Conservation (phyloP, 1,140 invertebrate species). For the Triops longicaudatus region DNA sequence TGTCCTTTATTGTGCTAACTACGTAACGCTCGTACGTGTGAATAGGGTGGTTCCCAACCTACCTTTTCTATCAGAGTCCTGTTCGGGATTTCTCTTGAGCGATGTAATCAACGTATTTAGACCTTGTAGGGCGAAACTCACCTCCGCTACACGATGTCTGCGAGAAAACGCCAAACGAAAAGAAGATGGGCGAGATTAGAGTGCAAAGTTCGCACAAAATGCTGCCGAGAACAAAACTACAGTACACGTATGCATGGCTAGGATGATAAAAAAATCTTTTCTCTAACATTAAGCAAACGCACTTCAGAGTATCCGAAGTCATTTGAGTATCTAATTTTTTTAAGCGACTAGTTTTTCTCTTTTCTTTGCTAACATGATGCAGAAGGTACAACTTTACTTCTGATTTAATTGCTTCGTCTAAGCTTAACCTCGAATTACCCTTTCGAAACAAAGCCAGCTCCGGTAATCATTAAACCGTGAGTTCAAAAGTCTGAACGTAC, state of each 20-base stretch:
- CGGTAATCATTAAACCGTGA: too few species aligned
- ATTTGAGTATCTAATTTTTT: too few species aligned
- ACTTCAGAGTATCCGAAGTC: too few species aligned
- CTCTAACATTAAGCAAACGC: too few species aligned
- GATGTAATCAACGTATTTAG: constrained; percentile 84
- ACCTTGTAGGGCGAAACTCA: constrained; percentile 93
- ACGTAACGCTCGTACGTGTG: constrained; percentile 28
- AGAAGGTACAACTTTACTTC: too few species aligned
- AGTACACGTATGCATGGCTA: not conserved
- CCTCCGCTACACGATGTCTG: constrained; percentile 88
- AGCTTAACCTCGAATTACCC: too few species aligned
- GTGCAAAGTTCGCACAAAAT: constrained; percentile 28
- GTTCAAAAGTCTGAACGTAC: constrained; percentile 42
- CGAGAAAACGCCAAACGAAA: constrained; percentile 25
- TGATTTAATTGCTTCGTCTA: too few species aligned
- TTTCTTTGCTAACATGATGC: too few species aligned
- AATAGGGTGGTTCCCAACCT: not conserved
- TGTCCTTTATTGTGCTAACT: constrained; percentile 30
- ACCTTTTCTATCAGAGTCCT: constrained; percentile 10
- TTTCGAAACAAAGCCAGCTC: too few species aligned
- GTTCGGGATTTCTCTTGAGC: constrained; percentile 74
- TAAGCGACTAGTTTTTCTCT: too few species aligned
- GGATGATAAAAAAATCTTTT: too few species aligned
- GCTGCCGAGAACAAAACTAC: not conserved
- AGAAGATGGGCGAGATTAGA: constrained; percentile 25